Conservation (phyloP, 53 echinoderm and acorn worm species). For the Crossaster papposus region DNA sequence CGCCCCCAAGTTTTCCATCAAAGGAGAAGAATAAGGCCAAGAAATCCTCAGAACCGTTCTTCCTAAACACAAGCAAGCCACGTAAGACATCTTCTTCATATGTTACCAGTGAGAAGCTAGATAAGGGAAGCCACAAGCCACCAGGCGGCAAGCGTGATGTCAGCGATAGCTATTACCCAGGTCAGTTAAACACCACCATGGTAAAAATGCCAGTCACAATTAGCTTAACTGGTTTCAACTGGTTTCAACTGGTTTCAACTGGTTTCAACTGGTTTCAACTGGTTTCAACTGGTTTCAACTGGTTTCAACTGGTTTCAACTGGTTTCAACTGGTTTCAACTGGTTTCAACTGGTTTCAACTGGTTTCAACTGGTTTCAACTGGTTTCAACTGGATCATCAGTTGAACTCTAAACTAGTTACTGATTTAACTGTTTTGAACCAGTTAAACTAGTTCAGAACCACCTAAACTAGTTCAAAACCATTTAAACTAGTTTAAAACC, state of each 20-base stretch:
- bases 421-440: no score
- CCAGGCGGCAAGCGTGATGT: neutral
- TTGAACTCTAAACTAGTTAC: no score
- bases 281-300: no score
- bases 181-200: neutral
- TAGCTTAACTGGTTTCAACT: neutral
- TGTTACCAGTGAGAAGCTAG: neutral
- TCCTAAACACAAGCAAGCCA: neutral
- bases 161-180: constrained; percentile 2
- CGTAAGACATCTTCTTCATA: neutral
- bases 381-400: no score
- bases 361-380: no score
- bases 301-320: no score
- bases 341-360: no score
- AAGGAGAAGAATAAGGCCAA: neutral
- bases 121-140: constrained; percentile 6
- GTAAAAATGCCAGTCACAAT: neutral
- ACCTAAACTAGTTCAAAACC: no score
- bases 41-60: constrained; percentile 33
- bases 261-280: no score
- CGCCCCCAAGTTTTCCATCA: neutral
- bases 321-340: neutral
- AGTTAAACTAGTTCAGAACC: neutral
- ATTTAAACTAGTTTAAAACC: no score
- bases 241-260: no score